Evolutionary conservation across 2,113 vertebrate species (phyloP).

Genomic region (Struthidea cinerea): DNA sequence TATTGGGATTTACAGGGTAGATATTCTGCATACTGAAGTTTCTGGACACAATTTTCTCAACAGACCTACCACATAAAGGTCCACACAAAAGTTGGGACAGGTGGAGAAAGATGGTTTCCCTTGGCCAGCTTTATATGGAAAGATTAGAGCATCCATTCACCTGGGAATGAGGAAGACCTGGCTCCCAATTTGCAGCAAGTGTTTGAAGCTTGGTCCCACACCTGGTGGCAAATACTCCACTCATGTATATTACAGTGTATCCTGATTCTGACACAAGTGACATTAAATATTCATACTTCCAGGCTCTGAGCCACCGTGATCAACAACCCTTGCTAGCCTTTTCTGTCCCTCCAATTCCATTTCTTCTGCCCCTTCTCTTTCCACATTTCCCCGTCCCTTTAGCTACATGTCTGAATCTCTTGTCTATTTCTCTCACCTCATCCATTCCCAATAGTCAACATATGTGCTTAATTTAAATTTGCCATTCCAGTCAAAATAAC

Average conservation of each 20-base stretch:
- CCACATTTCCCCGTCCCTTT: not conserved
- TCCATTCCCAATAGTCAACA: not conserved
- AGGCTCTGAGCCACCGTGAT: not conserved
- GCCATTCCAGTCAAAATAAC: conserved; percentile 30
- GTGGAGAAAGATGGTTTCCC: not conserved
- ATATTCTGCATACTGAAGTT: not conserved
- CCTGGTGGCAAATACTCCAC: not conserved
- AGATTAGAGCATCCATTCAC: not conserved
- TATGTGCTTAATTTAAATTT: conserved; percentile 36
- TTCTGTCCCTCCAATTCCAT: not conserved
- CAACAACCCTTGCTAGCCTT: not conserved
- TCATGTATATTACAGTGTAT: not conserved
- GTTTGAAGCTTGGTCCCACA: not conserved
- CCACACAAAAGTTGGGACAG: not conserved
- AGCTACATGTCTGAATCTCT: not conserved
- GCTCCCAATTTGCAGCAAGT: not conserved
- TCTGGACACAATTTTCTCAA: not conserved
- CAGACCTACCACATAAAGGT: not conserved
- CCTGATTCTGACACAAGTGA: not conserved
- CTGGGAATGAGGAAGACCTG: not conserved
- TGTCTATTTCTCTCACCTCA: not conserved
- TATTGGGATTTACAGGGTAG: not conserved
- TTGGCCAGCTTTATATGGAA: not conserved
- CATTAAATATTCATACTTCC: not conserved
- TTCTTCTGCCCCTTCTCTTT: not conserved